phyloP scores from a whole-genome alignment of 2,888 invertebrate species.

The Philonicus albiceps region DNA sequence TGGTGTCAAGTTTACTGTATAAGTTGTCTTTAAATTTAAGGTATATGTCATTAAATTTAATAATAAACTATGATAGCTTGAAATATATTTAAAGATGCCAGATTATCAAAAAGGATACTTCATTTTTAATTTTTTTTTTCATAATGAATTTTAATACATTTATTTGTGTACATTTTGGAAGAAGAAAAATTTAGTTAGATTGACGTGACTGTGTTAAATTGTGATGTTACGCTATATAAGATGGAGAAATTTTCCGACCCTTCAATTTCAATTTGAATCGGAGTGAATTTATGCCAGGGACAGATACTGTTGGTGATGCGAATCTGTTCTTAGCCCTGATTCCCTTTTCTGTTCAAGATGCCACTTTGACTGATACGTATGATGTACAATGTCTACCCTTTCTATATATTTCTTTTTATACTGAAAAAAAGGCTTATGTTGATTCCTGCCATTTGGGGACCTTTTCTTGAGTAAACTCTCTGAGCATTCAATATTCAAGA shows the following conservation, averaged over 20 bases:
- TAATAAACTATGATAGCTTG: neutral
- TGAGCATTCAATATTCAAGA: neutral
- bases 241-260: neutral
- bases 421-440: neutral
- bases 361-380: neutral
- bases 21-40: too few relatives aligned
- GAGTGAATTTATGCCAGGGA: neutral
- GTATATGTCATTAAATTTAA: neutral
- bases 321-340: neutral
- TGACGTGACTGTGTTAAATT: neutral
- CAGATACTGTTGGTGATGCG: neutral
- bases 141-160: neutral
- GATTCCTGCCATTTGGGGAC: neutral
- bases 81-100: neutral
- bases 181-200: neutral
- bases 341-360: neutral
- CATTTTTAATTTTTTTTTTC: too few relatives aligned
- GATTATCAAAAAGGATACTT: too few relatives aligned
- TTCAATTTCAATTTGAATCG: neutral
- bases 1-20: too few relatives aligned
- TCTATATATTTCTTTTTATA: neutral
- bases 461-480: neutral
- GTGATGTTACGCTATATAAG: neutral
- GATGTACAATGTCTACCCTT: neutral
- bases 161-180: neutral